Base-by-base conservation (phyloP, 2,797 vertebrate species). In the Podargus strigoides region DNA sequence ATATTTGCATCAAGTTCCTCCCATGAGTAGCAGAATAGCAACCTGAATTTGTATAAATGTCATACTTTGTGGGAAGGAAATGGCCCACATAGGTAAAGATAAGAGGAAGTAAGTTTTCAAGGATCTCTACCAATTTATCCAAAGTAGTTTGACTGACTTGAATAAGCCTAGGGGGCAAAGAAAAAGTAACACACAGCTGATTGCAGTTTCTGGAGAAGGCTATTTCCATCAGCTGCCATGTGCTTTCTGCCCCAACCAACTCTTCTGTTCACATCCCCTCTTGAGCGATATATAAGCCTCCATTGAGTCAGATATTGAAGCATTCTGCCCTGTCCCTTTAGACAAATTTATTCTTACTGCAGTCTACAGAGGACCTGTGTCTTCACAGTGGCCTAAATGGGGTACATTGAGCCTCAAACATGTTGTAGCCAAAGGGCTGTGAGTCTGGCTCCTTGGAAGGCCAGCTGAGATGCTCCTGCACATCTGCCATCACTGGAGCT, bases 91-190 rank as follows among this genome's bases (percentile, higher is more conserved):
- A 78, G 32, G n/a, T 62, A 53, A n/a, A 68, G 58, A 58, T 60
- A 59, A 75, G 84, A 86, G 77, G 56, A 32, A 85, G 34, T 64
- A 53, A 59, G 37, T 81, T 91, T 95, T 83, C 56, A 56, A 32
- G 56, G 27, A 44, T 70, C 49, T 80, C 58, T 46, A 36, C 69
- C 7, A 28, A 36, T 77, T 82, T 85, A 77, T 80, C 22, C 58
- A 26, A 24, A 86, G 69, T 73, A 78, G 17, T 77, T 80, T 78
- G 30, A 72, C 56, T 7, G 3, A 70, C 49, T 73, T 89, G 42
- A 44, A 44, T 60, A 46, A 52, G 4, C 64, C 60, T 83, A 60
- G 49, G 20, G 56, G 49, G 46, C 58, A 93, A 69, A 79, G n/a
- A 63, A 73, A 66, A 78, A 76, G n/a, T 70, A 89, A 63, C 44